These are phyloP conservation scores for Ennomos erosarius DNA, from an alignment of 2,888 invertebrate genomes.

Conservation along the genomic window DNA sequence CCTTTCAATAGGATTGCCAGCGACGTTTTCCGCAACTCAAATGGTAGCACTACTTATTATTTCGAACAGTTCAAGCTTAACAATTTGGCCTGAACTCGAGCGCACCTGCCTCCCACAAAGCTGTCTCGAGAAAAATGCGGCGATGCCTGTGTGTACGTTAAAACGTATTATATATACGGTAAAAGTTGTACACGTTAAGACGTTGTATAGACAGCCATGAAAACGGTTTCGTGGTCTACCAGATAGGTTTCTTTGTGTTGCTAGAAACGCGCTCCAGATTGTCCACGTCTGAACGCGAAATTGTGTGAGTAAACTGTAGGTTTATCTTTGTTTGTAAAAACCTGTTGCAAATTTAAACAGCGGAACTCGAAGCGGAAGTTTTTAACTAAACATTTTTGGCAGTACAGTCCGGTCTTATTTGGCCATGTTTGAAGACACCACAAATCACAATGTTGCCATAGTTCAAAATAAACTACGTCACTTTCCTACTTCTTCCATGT, in stretches of 20 bases:
- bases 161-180: too few relatives aligned
- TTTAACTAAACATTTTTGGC: too few relatives aligned
- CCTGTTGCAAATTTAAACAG: conserved; percentile 12
- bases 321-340: conserved; percentile 6
- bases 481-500: too few relatives aligned
- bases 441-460: too few relatives aligned
- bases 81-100: conserved; percentile 70
- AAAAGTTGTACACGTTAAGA: not conserved
- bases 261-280: conserved; percentile 23
- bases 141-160: conserved; percentile 4
- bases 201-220: conserved; percentile 5
- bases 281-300: conserved; percentile 16
- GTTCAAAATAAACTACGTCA: too few relatives aligned
- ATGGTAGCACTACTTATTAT: conserved; percentile 82
- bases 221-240: conserved; percentile 16
- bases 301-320: conserved; percentile 12
- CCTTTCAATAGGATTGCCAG: conserved; percentile 80
- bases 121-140: conserved; percentile 13
- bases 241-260: conserved; percentile 26
- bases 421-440: too few relatives aligned
- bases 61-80: conserved; percentile 77
- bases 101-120: conserved; percentile 64
- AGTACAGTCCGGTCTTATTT: not conserved
- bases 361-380: not conserved
- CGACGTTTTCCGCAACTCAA: conserved; percentile 80